These are phyloP conservation scores for Scalopus aquaticus DNA, from an alignment of 2,113 vertebrate genomes.

Conservation along the genomic window DNA sequence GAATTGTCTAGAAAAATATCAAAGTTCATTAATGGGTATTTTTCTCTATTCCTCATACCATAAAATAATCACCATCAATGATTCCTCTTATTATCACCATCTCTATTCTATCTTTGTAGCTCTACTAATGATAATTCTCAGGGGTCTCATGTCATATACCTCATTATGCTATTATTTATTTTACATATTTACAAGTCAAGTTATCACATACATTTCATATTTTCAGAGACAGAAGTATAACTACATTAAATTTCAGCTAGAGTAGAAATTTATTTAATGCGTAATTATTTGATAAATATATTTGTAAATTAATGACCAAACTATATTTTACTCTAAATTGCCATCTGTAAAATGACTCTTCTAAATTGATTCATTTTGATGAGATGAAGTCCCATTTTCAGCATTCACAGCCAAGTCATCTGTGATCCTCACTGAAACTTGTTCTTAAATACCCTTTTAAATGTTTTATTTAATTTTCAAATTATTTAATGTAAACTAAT, in stretches of 20 bases:
- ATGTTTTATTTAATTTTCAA: neutral
- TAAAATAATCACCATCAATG: neutral
- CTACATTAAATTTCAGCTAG: neutral
- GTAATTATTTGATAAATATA: neutral
- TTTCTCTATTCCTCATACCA: neutral
- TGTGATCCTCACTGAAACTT: neutral
- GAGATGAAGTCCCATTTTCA: neutral
- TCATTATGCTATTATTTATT: neutral
- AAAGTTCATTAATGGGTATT: neutral
- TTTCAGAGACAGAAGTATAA: neutral
- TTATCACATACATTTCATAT: neutral
- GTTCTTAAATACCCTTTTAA: neutral
- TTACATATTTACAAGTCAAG: neutral
- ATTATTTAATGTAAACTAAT: neutral
- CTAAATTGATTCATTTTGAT: neutral
- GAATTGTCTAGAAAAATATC: neutral
- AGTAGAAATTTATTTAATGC: neutral
- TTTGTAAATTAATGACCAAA: neutral
- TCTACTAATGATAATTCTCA: neutral
- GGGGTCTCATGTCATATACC: accelerated
- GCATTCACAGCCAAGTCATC: neutral
- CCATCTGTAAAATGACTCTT: neutral
- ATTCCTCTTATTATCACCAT: neutral
- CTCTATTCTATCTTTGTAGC: neutral
- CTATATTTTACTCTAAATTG: neutral